Base-by-base conservation (phyloP, 1,140 invertebrate genomes). In the Drosophila bipectinata region DNA sequence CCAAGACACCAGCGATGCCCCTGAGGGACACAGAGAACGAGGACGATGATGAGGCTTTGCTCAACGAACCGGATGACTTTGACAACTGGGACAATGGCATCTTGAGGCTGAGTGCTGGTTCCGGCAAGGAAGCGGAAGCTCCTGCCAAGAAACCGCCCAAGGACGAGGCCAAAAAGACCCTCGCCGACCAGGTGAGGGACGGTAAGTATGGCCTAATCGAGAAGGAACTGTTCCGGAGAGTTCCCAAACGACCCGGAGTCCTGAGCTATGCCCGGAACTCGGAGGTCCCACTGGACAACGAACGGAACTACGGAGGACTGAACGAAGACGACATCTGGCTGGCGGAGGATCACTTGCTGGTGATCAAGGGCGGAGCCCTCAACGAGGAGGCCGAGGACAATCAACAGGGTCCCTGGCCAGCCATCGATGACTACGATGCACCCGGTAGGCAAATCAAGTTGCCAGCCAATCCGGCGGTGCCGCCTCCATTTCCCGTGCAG, bases 131-230 rank as follows among this genome's bases (percentile, higher is more conserved):
- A 91, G 92, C 90, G 26, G 58, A 61, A 10, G 77, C 72, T 92
- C 92, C 75, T 26, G 92, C 92, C 55, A 93, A 92, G 60, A 94
- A 94, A 18, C 93, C 30, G 24, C 9, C 44, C 37, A 94, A 77
- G 56, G 95, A 96, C 54, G 96, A 97, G 52, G 94, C 95, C 9
- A 96, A 95, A 79, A 97, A 97, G 87, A 97, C 96, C 1, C 92
- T 97, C 26, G 94, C 96, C 0, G 96, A 97, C 91, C 96, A 97
- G 92, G 96, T 97, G 52, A 95, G 96, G 45, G 96, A 97, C 82
- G 97, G 96, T 8, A 97, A 97, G 92, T 98, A 98, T 90, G 97
- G 96, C 2, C 92, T 98, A 0, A 97, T 98, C 68, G 96, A 97
- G 79, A 95, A 96, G 84, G 97, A 98, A 92, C 93, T 97, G 51